Conservation (phyloP, 2,888 invertebrate genomes). For the Enoplolaimus lenunculus region DNA sequence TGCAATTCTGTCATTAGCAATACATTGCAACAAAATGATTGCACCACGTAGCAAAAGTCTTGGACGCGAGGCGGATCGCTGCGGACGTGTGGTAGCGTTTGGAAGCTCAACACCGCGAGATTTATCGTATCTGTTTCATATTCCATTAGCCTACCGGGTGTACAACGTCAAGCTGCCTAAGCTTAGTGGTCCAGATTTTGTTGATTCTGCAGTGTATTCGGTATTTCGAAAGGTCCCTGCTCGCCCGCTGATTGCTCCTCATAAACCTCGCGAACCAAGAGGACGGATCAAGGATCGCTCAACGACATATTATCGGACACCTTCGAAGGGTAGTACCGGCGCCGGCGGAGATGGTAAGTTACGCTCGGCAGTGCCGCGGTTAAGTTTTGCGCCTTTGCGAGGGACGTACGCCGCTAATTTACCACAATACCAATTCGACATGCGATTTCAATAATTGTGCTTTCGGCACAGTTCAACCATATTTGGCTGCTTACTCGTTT, state of each 20-base stretch:
- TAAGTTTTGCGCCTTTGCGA: no score
- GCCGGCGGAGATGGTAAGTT: no score
- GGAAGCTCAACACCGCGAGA: constrained; percentile 11
- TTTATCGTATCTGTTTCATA: constrained; percentile 2
- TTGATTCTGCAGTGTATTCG: neutral
- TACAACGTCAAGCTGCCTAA: constrained; percentile 17
- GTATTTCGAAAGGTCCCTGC: neutral
- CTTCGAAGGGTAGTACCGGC: no score
- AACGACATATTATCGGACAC: neutral
- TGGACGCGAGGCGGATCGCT: neutral
- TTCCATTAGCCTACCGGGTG: neutral
- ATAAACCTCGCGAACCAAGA: neutral
- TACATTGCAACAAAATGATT: no score
- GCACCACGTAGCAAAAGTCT: neutral
- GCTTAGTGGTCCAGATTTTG: neutral
- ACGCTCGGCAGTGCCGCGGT: no score
- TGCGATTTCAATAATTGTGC: no score
- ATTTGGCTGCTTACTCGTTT: no score
- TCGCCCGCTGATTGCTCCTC: neutral
- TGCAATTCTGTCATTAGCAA: no score
- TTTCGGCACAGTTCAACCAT: no score
- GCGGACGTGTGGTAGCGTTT: constrained; percentile 13
- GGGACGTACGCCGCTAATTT: no score
- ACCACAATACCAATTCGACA: no score
- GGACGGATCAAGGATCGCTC: neutral